Percentiles rank a stretch among this genome's conserved stretches.
These are phyloP conservation scores for Anser brachyrhynchus DNA, from an alignment of 2,113 vertebrate genomes.

Conservation along the genomic window DNA sequence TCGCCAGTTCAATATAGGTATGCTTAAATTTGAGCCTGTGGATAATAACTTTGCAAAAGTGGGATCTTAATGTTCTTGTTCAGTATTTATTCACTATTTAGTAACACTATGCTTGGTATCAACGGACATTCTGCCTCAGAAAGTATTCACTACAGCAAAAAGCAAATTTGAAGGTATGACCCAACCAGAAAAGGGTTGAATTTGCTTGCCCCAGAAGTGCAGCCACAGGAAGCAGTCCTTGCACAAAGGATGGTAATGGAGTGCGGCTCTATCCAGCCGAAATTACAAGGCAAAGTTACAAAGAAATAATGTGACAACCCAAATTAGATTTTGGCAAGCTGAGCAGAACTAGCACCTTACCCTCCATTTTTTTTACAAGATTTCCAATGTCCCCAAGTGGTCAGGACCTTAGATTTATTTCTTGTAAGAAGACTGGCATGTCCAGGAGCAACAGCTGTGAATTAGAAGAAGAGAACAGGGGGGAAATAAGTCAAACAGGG, in stretches of 20 bases:
- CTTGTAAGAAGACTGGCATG: not conserved
- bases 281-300: slow-evolving; percentile 27
- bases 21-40: not conserved
- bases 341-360: slow-evolving; percentile 25
- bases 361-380: not conserved
- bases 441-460: not conserved
- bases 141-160: slow-evolving; percentile 4
- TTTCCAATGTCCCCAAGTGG: not conserved
- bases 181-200: not conserved
- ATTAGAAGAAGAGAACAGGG: not conserved
- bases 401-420: slow-evolving; percentile 10
- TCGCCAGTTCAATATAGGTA: not conserved
- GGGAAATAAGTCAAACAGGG: not conserved
- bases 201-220: not conserved
- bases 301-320: slow-evolving; percentile 12
- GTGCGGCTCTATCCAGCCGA: not conserved
- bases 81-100: not conserved
- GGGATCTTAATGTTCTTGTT: not conserved
- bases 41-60: not conserved
- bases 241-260: not conserved
- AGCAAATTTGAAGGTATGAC: not conserved
- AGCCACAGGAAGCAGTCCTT: not conserved
- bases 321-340: slow-evolving; percentile 39
- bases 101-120: not conserved
- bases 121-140: not conserved